Evolutionary conservation across 2,888 invertebrate genomes (phyloP), one percentile per base, ranked within the genome.

Genomic region (Podotricha telesiphe): DNA sequence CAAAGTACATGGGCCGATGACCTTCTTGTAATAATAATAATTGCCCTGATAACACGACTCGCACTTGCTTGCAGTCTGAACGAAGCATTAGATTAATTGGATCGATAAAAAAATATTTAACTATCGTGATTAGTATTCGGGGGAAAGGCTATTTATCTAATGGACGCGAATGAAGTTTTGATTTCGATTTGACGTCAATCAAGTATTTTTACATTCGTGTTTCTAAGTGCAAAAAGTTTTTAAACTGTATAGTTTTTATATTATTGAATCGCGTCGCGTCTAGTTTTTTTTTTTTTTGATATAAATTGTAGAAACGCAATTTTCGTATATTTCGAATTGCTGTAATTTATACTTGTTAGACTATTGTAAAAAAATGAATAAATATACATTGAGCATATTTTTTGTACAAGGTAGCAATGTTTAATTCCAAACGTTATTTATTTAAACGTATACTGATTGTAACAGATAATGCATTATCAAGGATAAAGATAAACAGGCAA

Each of bases 1-100:
- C 67, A 65, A 64, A 70, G 69, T 68, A 51, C 73, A 58, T 58
- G 56, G 71, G 74, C 53, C 75, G 72, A 71, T 71, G 73, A 74
- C 74, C 75, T 68, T 58, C 62, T 47, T 66, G 63, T 70, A 70
- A 68, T 68, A 68, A 70, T 72, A 70, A 65, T 69, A 65, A 45
- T 62, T 51, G 55, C 65, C 69, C 72, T 67, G 72, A 73, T 73
- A 70, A 68, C 59, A 45, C 37, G 50, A 48, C 50, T 50, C 7
- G 34, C 20, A 65, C 37, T 7, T 48, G 47, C 19, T 22, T 55
- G 55, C 65, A 56, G 22, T 47, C 22, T 45, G 20, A 40, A 45
- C 19, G 34, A 8, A 34, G 19, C 8, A 8, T 47, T 51, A 64
- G 22, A 64, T 51, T 64, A 51, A n/a, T 64, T 59, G 56, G 17